These are phyloP conservation scores for Nettapus auritus DNA, from an alignment of 2,113 vertebrate species.

Conservation along the genomic window DNA sequence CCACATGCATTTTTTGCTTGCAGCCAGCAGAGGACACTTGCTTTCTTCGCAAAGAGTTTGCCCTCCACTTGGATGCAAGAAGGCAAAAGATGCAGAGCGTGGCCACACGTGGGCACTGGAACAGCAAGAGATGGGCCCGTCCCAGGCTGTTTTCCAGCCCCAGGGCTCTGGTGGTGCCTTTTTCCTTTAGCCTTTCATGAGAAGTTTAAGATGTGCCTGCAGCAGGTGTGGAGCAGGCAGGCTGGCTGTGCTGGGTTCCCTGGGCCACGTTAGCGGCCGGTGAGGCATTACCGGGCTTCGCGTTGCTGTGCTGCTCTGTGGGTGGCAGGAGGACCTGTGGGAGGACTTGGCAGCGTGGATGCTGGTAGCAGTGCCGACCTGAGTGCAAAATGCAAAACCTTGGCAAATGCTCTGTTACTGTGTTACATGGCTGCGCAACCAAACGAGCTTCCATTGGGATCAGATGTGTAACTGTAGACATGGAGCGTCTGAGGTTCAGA, in stretches of 20 bases:
- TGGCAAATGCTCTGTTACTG: not conserved
- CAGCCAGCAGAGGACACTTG: slow-evolving; percentile 63
- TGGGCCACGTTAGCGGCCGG: not conserved
- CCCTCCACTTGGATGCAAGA: not conserved
- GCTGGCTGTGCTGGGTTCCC: not conserved
- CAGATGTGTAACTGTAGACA: not conserved
- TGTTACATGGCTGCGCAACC: not conserved
- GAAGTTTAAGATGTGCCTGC: not conserved
- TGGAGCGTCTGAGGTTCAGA: not conserved
- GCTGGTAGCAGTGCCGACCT: not conserved
- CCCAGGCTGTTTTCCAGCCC: not conserved
- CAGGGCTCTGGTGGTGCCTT: not conserved
- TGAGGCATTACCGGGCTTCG: not conserved
- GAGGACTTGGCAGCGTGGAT: not conserved
- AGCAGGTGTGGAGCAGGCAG: not conserved
- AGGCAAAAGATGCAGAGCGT: not conserved
- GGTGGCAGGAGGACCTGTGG: not conserved
- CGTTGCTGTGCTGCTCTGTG: not conserved
- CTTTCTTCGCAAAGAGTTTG: not conserved
- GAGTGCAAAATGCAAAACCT: not conserved
- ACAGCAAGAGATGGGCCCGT: not conserved
- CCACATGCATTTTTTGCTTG: not conserved
- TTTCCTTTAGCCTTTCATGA: not conserved
- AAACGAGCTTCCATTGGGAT: not conserved
- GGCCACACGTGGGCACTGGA: not conserved